Evolutionary conservation across 2,797 vertebrate genomes (phyloP).

Genomic region (Balearica regulorum): DNA sequence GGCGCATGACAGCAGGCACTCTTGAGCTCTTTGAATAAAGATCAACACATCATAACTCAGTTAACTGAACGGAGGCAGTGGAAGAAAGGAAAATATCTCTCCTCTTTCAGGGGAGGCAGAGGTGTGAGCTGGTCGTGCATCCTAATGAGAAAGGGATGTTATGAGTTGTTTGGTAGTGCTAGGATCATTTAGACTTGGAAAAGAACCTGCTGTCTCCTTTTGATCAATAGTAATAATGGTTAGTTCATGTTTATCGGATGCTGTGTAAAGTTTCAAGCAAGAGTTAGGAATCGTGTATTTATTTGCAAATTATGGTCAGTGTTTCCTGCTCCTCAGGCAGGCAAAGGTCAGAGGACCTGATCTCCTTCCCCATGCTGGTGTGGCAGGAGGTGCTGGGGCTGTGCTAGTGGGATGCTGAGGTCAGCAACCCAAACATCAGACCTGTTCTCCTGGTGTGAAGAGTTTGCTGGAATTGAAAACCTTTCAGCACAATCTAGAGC

Average conservation of each 20-base stretch:
- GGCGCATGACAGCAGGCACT: background rate
- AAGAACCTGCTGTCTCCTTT: background rate
- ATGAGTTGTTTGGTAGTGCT: rapidly evolving
- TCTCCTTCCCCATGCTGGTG: rapidly evolving
- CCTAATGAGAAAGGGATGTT: background rate
- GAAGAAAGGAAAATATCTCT: background rate
- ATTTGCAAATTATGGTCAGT: background rate
- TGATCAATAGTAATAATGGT: background rate
- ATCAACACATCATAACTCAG: background rate
- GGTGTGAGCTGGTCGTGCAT: background rate
- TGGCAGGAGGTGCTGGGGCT: background rate
- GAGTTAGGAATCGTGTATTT: background rate
- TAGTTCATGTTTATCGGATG: background rate
- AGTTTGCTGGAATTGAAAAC: background rate
- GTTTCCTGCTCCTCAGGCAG: background rate
- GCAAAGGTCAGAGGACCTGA: background rate
- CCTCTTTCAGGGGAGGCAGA: background rate
- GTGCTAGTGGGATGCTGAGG: background rate
- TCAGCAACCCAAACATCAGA: background rate
- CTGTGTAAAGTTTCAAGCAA: background rate
- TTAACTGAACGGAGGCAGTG: background rate
- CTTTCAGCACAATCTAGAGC: background rate
- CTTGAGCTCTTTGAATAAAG: background rate
- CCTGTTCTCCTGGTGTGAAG: background rate
- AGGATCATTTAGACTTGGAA: background rate